Evolutionary conservation across 2,113 vertebrate genomes (phyloP), one percentile per base, ranked within the genome.

Genomic region (Pagrus major): DNA sequence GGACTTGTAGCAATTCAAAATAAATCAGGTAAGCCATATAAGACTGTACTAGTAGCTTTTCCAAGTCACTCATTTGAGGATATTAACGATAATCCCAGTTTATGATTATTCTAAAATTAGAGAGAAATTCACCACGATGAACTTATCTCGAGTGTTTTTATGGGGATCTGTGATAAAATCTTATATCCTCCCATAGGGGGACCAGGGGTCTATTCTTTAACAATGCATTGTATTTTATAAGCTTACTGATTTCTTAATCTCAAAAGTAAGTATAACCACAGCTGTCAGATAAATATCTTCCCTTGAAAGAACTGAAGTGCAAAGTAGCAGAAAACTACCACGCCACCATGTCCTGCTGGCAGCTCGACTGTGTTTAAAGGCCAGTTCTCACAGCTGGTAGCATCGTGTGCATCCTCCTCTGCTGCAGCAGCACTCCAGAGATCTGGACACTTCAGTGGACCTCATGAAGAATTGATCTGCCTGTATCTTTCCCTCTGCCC

Each of bases 381-480:
- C 58, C 68, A 86, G 78, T 68, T 80, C 81, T 91, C 82, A 75
- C 86, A 88, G 90, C 84, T 85, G 85, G 54, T 51, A 64, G 73
- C 66, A 20, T 86, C 42, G 42, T 83, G 79, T 71, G 74, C 81
- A 59, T 83, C 78, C 72, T 63, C 76, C 85, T 82, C 39, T 1
- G 31, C 84, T 71, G 60, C 72, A 74, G 80, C 77, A 76, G 74
- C 66, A 71, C 89, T 83, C 86, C 65, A 64, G 84, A 87, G 84
- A 90, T 72, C 83, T 69, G 0, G 61, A 73, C 80, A 88, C 85
- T 85, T 86, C 81, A 83, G 72, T 77, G 86, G 80, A 86, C 85
- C 83, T 91, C 87, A 91, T 92, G 83, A 92, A 93, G 90, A 92
- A 94, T 88, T 92, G 84, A 92, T 92, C 80, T 42, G 35, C 71